Evolutionary conservation across 2,888 invertebrate genomes (phyloP).

Genomic region (Deroplatys truncata): DNA sequence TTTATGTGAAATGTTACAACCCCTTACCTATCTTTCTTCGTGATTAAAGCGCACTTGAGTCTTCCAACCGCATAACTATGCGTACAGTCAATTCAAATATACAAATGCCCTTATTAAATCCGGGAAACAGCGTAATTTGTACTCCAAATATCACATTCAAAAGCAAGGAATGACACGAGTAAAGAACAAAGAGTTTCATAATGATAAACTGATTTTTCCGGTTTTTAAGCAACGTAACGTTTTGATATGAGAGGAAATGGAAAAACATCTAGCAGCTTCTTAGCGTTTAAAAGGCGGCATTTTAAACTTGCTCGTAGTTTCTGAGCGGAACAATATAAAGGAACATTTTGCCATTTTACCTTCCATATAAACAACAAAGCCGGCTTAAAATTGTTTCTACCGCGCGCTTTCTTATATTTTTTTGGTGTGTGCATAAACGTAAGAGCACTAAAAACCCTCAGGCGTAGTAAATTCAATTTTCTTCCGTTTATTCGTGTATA

Average conservation of each 20-base stretch:
- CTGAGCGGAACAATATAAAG: background rate
- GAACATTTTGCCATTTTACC: background rate
- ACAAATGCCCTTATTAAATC: too few species aligned
- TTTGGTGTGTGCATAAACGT: background rate
- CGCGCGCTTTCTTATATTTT: background rate
- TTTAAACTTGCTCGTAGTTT: background rate
- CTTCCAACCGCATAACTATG: too few species aligned
- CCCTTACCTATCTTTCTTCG: too few species aligned
- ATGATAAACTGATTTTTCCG: background rate
- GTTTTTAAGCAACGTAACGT: background rate
- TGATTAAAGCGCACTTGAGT: too few species aligned
- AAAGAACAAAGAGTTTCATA: too few species aligned
- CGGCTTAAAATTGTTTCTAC: background rate
- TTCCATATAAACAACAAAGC: background rate
- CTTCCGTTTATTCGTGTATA: background rate
- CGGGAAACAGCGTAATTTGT: too few species aligned
- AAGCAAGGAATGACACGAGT: too few species aligned
- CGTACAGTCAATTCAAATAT: too few species aligned
- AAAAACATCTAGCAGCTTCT: background rate
- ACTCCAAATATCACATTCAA: too few species aligned
- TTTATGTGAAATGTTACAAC: too few species aligned
- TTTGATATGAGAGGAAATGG: background rate
- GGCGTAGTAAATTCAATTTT: background rate
- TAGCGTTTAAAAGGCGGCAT: background rate
- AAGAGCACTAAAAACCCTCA: background rate